Evolutionary conservation across 2,888 invertebrate genomes (phyloP), one percentile per base, ranked within the genome.

Genomic region (Uloborus plumipes): DNA sequence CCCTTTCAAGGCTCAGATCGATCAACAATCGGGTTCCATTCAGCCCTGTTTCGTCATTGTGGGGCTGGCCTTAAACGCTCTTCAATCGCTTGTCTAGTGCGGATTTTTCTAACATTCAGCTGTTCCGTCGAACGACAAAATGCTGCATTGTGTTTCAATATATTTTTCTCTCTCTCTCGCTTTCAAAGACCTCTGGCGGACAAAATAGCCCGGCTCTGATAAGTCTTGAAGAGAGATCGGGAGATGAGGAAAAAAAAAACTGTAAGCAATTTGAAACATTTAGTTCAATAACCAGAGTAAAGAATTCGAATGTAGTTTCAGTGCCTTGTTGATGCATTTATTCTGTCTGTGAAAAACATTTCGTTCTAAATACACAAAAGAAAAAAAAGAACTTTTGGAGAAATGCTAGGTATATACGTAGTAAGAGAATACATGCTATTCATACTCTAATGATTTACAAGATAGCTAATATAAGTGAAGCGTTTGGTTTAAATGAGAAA

Each of bases 1-100:
- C 53, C 72, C 55, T 81, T 81, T 73, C 74, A 70, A 58, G 51
- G 49, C 74, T 74, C 70, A 74, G 74, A 74, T 81, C 80, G 75
- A 74, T 70, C 80, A 74, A 51, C 64, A 69, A 74, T 81, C 80
- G 80, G 75, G 69, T 26, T 55, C 62, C 47, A 51, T 55, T 62
- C 74, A 64, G 26, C 16, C 20, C 18, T 70, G 69, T 70, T 73
- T 81, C 80, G 74, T 81, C 74, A 74, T 55, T 73, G 70, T 77
- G 55, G 39, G 39, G 31, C 59, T 67, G 49, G 77, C 77, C 39
- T 39, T 78, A 78, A 78, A 70, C 77, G 70, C 64, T 70, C 64
- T 75, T 74, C 59, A 71, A 69, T 53, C 51, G 51, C 39, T 39
- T 50, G 18, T 39, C 39, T 39, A 26, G 61, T 14, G 26, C 11